Evolutionary conservation across 2,113 vertebrate genomes (phyloP), one percentile per base, ranked within the genome.

Genomic region (Morphnarchus princeps): DNA sequence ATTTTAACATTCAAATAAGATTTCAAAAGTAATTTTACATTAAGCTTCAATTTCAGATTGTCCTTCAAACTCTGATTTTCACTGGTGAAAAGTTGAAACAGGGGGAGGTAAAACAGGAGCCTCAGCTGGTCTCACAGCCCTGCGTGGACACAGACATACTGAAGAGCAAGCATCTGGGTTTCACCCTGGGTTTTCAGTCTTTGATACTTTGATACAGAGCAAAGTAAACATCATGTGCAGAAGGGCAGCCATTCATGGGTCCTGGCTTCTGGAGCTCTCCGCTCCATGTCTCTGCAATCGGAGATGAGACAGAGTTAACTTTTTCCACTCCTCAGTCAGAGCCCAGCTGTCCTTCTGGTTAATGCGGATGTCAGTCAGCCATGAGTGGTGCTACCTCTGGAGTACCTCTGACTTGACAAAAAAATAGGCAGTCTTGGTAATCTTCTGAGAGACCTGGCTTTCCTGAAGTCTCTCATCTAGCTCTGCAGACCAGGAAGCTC

Each of bases 101-200:
- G 26, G 18, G 25, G 21, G 25, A 63, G 36, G 38, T 61, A 5
- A 47, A 74, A 26, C 11, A 59, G 94, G 16, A 78, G 29, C n/a
- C 50, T 50, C 57, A 17, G 57, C 20, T 58, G 22, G 42, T 58
- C 20, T 43, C 50, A 29, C 18, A 77, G 89, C 38, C 84, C 57
- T 59, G 2, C 11, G 4, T 1, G 9, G 52, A 15, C 25, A 58
- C 0, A 5, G 65, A 15, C 19, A 13, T 7, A 4, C 32, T 16
- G 21, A 14, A 13, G 43, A 57, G 63, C 67, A 25, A 40, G 65
- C 38, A 62, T 24, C 43, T 15, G 4, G 10, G 28, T 29, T 32
- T 59, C 47, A 50, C 16, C 58, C 63, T 20, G 54, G 13, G 16
- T 45, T 42, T 52, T 40, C 73, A 84, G 38, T 13, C 49, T 16